A percentile compares a stretch with the other conserved stretches of the same genome.
These are phyloP conservation scores for Dascillus cervinus DNA, from an alignment of 2,888 invertebrate genomes.

Conservation along the genomic window DNA sequence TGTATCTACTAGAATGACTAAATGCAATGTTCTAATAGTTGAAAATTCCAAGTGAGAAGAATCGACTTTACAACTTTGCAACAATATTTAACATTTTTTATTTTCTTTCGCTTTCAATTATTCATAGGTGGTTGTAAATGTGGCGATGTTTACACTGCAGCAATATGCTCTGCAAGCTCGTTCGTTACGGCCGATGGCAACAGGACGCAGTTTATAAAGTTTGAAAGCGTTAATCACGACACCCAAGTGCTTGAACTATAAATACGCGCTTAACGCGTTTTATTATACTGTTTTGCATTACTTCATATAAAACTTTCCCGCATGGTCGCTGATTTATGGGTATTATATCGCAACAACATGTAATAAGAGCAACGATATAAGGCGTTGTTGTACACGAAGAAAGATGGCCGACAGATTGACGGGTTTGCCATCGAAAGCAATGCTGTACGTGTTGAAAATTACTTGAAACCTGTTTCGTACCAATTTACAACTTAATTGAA, in stretches of 20 bases:
- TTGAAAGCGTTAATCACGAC: constrained; percentile 41
- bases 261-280: constrained; percentile 40
- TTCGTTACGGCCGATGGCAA: constrained; percentile 30
- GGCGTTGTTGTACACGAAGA: constrained; percentile 31
- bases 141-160: constrained; percentile 15
- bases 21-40: too few relatives aligned
- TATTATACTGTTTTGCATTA: constrained; percentile 39
- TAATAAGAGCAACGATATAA: constrained; percentile 36
- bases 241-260: constrained; percentile 37
- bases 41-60: too few relatives aligned
- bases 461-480: constrained; percentile 27
- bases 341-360: constrained; percentile 36
- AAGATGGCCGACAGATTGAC: constrained; percentile 32
- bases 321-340: constrained; percentile 38
- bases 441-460: constrained; percentile 30
- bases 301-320: constrained; percentile 39
- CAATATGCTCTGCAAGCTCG: constrained; percentile 21
- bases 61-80: constrained; percentile 17
- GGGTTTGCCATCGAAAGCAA: too few relatives aligned
- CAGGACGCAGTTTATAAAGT: constrained; percentile 33
- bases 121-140: too few relatives aligned
- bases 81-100: too few relatives aligned
- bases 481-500: constrained; percentile 35
- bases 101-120: constrained; percentile 17
- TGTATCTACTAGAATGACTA: too few relatives aligned